Evolutionary conservation across 2,888 invertebrate species (phyloP).

Genomic region (Dasypogon diadema): DNA sequence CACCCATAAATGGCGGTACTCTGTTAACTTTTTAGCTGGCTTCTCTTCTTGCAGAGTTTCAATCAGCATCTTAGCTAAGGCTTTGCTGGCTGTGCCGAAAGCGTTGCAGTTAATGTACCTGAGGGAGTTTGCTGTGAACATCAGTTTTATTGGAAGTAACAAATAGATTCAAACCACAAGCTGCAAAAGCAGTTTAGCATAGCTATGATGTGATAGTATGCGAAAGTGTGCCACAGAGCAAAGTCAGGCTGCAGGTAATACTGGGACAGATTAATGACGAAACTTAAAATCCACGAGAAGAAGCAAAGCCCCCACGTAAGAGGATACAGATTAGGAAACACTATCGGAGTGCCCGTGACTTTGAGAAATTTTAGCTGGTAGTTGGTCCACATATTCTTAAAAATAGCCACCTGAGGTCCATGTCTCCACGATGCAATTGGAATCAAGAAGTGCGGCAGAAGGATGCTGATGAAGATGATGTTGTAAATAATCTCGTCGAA

Average conservation of each 20-base stretch:
- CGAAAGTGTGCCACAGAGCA: constrained; percentile 79
- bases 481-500: constrained; percentile 83
- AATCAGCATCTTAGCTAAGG: constrained; percentile 75
- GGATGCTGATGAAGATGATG: constrained; percentile 78
- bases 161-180: constrained; percentile 73
- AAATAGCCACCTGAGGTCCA: constrained; percentile 78
- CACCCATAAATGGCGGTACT: constrained; percentile 78
- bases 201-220: constrained; percentile 80
- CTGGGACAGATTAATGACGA: constrained; percentile 77
- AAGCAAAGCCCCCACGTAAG: constrained; percentile 76
- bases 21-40: constrained; percentile 75
- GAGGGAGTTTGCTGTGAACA: no score
- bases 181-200: constrained; percentile 81
- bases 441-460: constrained; percentile 78
- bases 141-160: no score
- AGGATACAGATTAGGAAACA: constrained; percentile 75
- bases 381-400: constrained; percentile 84
- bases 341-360: constrained; percentile 72
- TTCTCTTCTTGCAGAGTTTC: constrained; percentile 75
- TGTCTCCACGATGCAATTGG: constrained; percentile 80
- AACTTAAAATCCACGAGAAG: constrained; percentile 76
- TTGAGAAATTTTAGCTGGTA: constrained; percentile 73
- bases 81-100: constrained; percentile 75
- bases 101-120: constrained; percentile 77
- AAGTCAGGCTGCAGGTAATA: constrained; percentile 80